These are phyloP conservation scores for Phylloscopus collybita DNA, from an alignment of 2,797 vertebrate genomes.

Conservation along the genomic window DNA sequence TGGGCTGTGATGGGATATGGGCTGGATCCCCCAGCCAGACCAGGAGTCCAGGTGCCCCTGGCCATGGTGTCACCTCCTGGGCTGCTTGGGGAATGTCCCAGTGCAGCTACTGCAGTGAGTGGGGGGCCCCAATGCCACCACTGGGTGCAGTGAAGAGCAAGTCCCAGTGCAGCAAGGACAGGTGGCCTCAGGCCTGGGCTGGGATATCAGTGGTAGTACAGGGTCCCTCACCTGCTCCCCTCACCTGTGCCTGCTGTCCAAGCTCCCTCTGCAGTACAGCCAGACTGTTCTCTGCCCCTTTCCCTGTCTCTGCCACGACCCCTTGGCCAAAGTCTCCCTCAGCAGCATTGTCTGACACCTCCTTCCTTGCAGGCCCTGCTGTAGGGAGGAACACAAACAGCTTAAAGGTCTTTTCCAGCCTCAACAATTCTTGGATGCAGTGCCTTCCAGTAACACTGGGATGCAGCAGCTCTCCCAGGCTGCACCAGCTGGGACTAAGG, in stretches of 20 bases:
- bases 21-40: not conserved
- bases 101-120: not conserved
- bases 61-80: not conserved
- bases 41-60: not conserved
- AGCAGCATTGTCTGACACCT: not conserved
- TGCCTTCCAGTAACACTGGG: not conserved
- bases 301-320: not conserved
- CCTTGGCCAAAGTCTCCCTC: not conserved
- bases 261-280: not conserved
- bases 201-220: not conserved
- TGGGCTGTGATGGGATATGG: not conserved
- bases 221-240: not conserved
- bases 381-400: not conserved
- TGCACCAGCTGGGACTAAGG: not conserved
- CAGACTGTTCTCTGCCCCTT: not conserved
- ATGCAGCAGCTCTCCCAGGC: not conserved
- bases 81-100: not conserved
- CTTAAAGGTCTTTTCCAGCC: not conserved
- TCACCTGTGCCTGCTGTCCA: not conserved
- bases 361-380: not conserved
- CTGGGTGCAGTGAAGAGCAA: not conserved
- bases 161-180: no score
- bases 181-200: no score
- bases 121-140: no score
- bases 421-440: accelerated